Percentiles rank a stretch among this genome's conserved stretches.
These are phyloP conservation scores for Pitangus sulphuratus DNA, from an alignment of 2,797 vertebrate species.

Conservation along the genomic window DNA sequence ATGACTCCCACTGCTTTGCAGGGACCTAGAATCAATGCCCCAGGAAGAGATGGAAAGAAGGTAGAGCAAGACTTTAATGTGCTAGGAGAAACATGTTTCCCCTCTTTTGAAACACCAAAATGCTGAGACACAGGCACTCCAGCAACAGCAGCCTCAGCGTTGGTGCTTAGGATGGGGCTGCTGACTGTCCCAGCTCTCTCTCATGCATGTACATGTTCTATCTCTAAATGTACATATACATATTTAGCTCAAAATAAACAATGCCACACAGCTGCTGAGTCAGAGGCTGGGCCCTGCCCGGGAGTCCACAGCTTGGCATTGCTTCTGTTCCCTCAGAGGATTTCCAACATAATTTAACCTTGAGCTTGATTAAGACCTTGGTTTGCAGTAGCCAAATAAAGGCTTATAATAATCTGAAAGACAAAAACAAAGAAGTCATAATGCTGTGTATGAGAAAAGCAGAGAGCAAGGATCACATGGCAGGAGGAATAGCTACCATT, in stretches of 20 bases:
- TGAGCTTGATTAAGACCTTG: constrained; percentile 17
- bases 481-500: background rate
- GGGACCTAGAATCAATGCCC: background rate
- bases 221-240: background rate
- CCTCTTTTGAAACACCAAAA: background rate
- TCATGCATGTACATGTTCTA: fast-evolving
- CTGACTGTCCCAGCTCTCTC: background rate
- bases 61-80: background rate
- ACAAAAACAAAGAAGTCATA: background rate
- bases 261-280: constrained; percentile 5
- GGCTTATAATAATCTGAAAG: background rate
- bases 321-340: background rate
- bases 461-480: background rate
- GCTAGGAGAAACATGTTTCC: background rate
- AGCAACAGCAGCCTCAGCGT: background rate
- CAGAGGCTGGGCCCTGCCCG: background rate
- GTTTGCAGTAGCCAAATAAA: background rate
- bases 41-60: background rate
- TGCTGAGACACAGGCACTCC: background rate
- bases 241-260: background rate
- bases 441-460: background rate
- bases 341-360: constrained; percentile 13
- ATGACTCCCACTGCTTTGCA: background rate
- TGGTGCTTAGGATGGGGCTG: fast-evolving
- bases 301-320: background rate